Conservation (phyloP, 2,888 invertebrate genomes). For the Ceriagrion tenellum region DNA sequence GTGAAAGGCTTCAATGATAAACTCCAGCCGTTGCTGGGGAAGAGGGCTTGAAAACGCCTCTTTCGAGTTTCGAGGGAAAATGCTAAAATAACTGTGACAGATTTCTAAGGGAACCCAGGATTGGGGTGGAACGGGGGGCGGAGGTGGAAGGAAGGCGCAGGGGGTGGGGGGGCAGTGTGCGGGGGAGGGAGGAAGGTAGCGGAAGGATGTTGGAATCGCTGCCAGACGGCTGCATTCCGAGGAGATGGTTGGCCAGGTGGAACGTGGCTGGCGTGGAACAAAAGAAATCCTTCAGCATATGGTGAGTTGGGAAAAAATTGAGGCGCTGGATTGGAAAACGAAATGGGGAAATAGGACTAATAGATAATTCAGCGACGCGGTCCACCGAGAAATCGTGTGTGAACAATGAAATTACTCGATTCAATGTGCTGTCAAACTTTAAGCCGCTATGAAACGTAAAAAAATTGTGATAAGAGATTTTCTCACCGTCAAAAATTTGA, state of each 20-base stretch:
- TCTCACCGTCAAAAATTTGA: no score
- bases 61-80: neutral
- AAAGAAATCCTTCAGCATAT: conserved; percentile 21
- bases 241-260: conserved; percentile 19
- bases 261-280: neutral
- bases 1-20: neutral
- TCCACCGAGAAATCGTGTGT: neutral
- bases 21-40: neutral
- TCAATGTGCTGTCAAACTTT: no score
- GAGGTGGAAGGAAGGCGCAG: neutral
- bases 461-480: no score
- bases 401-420: neutral
- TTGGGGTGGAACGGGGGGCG: neutral
- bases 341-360: neutral
- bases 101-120: neutral
- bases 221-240: neutral
- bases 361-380: neutral
- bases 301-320: neutral
- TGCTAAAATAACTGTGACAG: neutral
- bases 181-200: neutral
- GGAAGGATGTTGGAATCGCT: neutral
- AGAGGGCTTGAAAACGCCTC: neutral
- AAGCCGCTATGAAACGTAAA: no score
- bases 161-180: neutral
- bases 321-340: neutral